phyloP scores from a whole-genome alignment of 2,888 invertebrate species.

The Aelia acuminata region DNA sequence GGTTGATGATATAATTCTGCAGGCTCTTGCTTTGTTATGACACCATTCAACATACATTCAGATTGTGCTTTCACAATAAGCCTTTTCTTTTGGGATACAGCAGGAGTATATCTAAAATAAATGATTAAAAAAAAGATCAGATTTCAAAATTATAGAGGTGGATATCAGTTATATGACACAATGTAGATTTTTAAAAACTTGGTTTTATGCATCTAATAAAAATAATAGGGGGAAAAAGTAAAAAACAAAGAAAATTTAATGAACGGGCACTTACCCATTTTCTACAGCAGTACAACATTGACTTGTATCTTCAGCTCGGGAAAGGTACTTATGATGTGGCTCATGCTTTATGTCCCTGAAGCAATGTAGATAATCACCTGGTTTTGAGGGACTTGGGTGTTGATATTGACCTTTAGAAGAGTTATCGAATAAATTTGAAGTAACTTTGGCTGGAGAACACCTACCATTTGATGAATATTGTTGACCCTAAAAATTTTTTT shows the following conservation, averaged over 20 bases:
- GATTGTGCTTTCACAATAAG: constrained; percentile 89
- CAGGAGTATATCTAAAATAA: constrained; percentile 58
- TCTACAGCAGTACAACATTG: constrained; percentile 66
- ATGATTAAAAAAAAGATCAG: background rate
- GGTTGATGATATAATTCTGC: constrained; percentile 69
- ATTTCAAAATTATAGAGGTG: background rate
- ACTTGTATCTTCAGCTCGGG: constrained; percentile 64
- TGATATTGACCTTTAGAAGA: constrained; percentile 63
- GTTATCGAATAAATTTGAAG: constrained; percentile 56
- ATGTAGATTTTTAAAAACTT: background rate
- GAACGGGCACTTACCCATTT: constrained; percentile 59
- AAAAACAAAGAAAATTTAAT: background rate
- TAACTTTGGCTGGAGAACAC: constrained; percentile 63
- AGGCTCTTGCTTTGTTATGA: constrained; percentile 76
- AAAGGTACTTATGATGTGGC: constrained; percentile 71
- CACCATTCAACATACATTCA: constrained; percentile 70
- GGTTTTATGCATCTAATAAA: background rate
- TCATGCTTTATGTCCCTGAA: constrained; percentile 67
- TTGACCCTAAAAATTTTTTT: constrained; percentile 4
- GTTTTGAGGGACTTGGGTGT: constrained; percentile 62
- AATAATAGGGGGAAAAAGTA: background rate
- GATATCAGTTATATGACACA: background rate
- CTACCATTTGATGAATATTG: constrained; percentile 62
- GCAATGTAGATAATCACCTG: constrained; percentile 62
- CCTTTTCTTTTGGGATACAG: constrained; percentile 89